These are phyloP conservation scores for Coenobita brevimanus DNA, from an alignment of 1,140 invertebrate species.

Conservation along the genomic window DNA sequence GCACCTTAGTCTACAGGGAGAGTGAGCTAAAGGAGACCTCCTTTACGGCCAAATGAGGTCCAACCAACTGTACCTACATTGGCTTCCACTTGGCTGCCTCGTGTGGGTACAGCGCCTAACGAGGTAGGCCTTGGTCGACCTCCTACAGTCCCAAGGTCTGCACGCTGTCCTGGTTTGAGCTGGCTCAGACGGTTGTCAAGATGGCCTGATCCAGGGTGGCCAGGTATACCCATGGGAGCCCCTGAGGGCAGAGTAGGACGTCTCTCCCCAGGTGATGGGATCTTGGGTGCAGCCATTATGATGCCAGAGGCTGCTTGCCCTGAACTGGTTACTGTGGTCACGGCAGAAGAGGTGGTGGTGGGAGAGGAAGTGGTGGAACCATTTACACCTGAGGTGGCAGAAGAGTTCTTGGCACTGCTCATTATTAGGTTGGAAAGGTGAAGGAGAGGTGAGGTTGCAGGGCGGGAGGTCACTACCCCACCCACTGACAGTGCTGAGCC, in stretches of 20 bases:
- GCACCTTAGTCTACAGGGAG: too few species aligned
- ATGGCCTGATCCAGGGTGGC: conserved; percentile 66
- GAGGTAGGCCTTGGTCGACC: conserved; percentile 50
- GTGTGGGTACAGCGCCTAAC: conserved; percentile 35
- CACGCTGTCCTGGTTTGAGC: conserved; percentile 61
- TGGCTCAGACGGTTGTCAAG: conserved; percentile 58
- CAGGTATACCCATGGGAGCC: conserved; percentile 66
- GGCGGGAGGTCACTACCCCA: conserved; percentile 74
- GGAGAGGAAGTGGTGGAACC: conserved; percentile 23
- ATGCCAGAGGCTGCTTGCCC: neutral
- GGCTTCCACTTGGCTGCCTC: conserved; percentile 23
- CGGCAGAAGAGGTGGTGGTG: neutral
- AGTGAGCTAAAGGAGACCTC: conserved; percentile 61
- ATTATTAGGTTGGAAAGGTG: conserved; percentile 68
- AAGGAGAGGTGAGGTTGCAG: conserved; percentile 65
- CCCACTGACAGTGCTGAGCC: conserved; percentile 77
- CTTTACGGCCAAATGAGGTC: conserved; percentile 67
- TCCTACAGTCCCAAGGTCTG: conserved; percentile 65
- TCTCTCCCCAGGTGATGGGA: conserved; percentile 58
- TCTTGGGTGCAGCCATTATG: conserved; percentile 51
- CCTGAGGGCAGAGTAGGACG: conserved; percentile 62
- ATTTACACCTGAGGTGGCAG: neutral
- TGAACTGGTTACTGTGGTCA: neutral
- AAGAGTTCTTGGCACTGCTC: conserved; percentile 43
- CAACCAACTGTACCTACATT: conserved; percentile 65